Base-by-base conservation (phyloP, 2,797 vertebrate species). In the Neosilurus mollespiculum region DNA sequence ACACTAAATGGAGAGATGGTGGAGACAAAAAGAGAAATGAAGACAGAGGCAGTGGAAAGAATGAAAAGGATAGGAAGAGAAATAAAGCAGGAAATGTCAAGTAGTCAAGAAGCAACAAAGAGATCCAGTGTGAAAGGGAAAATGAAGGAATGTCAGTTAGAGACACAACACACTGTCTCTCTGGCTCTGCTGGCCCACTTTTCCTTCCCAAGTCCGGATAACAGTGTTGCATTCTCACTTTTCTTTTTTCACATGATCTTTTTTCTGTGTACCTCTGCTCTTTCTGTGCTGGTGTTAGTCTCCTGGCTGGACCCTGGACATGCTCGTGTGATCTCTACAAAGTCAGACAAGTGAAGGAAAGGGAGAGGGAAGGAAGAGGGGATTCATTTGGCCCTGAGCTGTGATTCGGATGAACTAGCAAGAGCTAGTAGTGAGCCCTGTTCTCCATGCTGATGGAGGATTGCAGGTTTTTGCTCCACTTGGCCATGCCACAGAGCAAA, bases 131-230 rank as follows among this genome's bases (percentile, higher is more conserved):
- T 79, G 58, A 34, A 56, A 81, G 3, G 6, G 2, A 70, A 78
- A 83, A 59, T 51, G 65, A 79, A 67, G 54, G 24, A 69, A 51
- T 62, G 66, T 65, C 56, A 62, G 62, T 61, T 53, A 14, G 43
- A 51, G 59, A 72, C 49, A n/a, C 34, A 58, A 73, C 53, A 51
- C 37, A 54, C 24, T 34, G 43, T 71, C 66, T 69, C 65, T 78
- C 80, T 78, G 73, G 66, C 10, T 77, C 65, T 37, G 72, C 53
- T 81, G 84, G 73, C 84, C 80, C 65, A 78, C 56, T 81, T 81
- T 80, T 51, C 30, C 18, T 66, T 59, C 4, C 10, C 30, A 24
- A 49, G 49, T 62, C 54, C 62, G 66, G 43, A 56, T 7, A 64
- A 24, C n/a, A 37, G 24, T 51, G 82, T 77, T 83, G 81, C 75